Evolutionary conservation across 37 sponge, comb jelly and placozoan species (phyloP).

Genomic region (Axinella damicornis): DNA sequence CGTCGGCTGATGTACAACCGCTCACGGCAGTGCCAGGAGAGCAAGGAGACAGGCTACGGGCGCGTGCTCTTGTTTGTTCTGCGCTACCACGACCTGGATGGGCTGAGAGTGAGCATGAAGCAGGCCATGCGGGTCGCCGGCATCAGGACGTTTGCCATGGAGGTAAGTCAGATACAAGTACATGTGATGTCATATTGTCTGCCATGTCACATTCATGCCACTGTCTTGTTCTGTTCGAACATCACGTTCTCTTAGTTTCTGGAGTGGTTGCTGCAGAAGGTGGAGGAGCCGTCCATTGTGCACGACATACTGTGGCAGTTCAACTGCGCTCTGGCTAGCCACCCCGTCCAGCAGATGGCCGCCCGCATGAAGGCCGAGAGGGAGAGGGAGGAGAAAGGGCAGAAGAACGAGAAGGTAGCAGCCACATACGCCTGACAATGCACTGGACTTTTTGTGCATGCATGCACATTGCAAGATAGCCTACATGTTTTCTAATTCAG

Average conservation of each 20-base stretch:
- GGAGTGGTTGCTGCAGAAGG: slow-evolving; percentile 73
- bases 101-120: slow-evolving; percentile 81
- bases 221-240: neutral
- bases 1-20: slow-evolving; percentile 75
- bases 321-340: slow-evolving; percentile 61
- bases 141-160: slow-evolving; percentile 70
- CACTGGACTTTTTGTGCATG: too few relatives aligned
- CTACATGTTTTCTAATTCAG: too few relatives aligned
- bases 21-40: slow-evolving; percentile 50
- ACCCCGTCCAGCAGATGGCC: slow-evolving; percentile 69
- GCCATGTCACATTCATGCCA: too few relatives aligned
- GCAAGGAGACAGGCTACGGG: slow-evolving; percentile 60
- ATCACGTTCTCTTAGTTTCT: slow-evolving; percentile 53
- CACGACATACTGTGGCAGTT: slow-evolving; percentile 94
- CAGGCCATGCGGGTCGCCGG: slow-evolving; percentile 79
- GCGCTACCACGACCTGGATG: slow-evolving; percentile 79
- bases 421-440: too few relatives aligned
- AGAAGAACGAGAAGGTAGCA: slow-evolving; percentile 49
- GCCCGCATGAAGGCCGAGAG: slow-evolving; percentile 37
- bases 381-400: slow-evolving; percentile 65
- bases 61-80: slow-evolving; percentile 68
- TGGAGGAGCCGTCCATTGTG: slow-evolving; percentile 62
- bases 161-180: slow-evolving; percentile 36
- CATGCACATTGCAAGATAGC: too few relatives aligned
- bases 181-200: too few relatives aligned